Evolutionary conservation across 2,888 invertebrate genomes (phyloP).

Genomic region (Pammene aurita): DNA sequence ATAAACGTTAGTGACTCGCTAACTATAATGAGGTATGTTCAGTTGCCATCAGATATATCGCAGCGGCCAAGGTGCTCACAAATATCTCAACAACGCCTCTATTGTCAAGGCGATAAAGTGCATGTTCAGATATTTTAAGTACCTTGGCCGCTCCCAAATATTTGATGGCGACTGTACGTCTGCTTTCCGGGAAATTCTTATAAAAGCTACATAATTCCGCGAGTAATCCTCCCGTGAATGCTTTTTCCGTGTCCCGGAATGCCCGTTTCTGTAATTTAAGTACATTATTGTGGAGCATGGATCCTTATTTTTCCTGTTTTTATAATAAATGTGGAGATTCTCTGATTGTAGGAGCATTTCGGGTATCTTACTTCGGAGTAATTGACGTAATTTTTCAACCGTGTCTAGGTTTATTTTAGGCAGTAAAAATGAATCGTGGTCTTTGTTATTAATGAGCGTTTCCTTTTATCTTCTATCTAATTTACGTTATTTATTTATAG

Average conservation of each 20-base stretch:
- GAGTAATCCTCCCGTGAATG: conserved; percentile 34
- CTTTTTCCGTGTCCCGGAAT: conserved; percentile 31
- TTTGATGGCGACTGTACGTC: too few relatives aligned
- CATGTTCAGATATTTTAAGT: too few relatives aligned
- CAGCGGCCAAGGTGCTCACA: too few relatives aligned
- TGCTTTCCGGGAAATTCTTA: conserved; percentile 17
- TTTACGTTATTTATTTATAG: too few relatives aligned
- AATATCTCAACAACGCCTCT: too few relatives aligned
- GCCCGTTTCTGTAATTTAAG: conserved; percentile 33
- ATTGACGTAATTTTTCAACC: conserved; percentile 36
- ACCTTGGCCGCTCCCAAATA: too few relatives aligned
- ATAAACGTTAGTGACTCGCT: not conserved
- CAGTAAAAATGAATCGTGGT: not conserved
- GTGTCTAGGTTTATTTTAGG: conserved; percentile 8
- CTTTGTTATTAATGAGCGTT: not conserved
- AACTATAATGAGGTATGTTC: conserved; percentile 11
- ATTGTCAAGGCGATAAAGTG: too few relatives aligned
- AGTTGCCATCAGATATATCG: too few relatives aligned
- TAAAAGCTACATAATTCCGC: conserved; percentile 31
- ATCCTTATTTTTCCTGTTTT: conserved; percentile 27
- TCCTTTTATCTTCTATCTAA: not conserved
- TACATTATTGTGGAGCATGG: conserved; percentile 37
- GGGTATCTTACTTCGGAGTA: conserved; percentile 15
- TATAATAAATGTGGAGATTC: conserved; percentile 26
- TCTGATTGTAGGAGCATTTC: conserved; percentile 30